A percentile compares a stretch with the other conserved stretches of the same genome.
phyloP scores from a whole-genome alignment of 2,113 vertebrate species.

The Xyliphius kryptos region DNA sequence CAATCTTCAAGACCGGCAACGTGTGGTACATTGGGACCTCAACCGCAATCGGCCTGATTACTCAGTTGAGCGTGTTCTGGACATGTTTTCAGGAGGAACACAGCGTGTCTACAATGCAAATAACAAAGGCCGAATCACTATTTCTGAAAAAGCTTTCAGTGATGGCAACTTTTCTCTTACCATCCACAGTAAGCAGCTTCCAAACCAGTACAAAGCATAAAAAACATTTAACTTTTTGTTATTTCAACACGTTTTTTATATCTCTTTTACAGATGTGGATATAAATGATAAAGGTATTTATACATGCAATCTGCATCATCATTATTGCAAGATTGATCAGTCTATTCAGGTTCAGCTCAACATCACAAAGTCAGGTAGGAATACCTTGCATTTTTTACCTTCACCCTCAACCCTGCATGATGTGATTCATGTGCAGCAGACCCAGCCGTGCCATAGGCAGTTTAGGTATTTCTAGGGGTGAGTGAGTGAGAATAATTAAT shows the following conservation, averaged over 20 bases:
- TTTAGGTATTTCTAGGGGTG: background rate
- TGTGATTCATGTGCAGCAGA: too few relatives aligned
- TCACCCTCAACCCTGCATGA: background rate
- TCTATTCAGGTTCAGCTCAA: slow-evolving; percentile 76
- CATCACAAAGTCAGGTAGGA: slow-evolving; percentile 76
- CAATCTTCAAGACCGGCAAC: slow-evolving; percentile 82
- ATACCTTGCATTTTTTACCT: background rate
- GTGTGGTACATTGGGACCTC: slow-evolving; percentile 92
- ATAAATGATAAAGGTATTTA: slow-evolving; percentile 77
- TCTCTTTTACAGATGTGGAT: slow-evolving; percentile 56
- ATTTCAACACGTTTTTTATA: background rate
- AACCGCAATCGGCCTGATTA: slow-evolving; percentile 60
- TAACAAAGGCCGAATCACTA: slow-evolving; percentile 74
- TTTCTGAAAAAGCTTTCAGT: slow-evolving; percentile 72
- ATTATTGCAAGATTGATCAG: slow-evolving; percentile 88
- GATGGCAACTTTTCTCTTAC: slow-evolving; percentile 93
- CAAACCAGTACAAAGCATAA: background rate
- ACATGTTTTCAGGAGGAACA: slow-evolving; percentile 82
- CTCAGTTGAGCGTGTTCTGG: slow-evolving; percentile 70
- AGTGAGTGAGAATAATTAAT: too few relatives aligned
- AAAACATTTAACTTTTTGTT: slow-evolving; percentile 5
- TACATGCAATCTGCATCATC: slow-evolving; percentile 90
- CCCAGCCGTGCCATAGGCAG: background rate
- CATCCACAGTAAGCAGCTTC: slow-evolving; percentile 57
- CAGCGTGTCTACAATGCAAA: slow-evolving; percentile 80